These are phyloP conservation scores for Parochlus steinenii DNA, from an alignment of 2,888 invertebrate genomes.

Conservation along the genomic window DNA sequence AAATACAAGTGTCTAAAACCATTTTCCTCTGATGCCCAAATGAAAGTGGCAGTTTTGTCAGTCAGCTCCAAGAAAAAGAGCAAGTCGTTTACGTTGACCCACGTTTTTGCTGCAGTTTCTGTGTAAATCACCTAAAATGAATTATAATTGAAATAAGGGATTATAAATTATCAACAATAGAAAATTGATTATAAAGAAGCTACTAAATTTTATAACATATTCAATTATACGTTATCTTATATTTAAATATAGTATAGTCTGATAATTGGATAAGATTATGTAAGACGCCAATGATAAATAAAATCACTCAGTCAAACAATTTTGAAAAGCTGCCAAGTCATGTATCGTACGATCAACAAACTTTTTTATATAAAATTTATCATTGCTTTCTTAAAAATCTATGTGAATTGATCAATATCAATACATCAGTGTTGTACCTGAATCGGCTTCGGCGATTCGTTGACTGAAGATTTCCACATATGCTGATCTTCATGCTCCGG, in stretches of 20 bases:
- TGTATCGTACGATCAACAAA: too few relatives aligned
- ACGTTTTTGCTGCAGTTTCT: slow-evolving; percentile 49
- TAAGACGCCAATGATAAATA: too few relatives aligned
- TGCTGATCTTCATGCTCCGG: slow-evolving; percentile 27
- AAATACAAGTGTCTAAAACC: slow-evolving; percentile 80
- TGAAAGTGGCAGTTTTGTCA: slow-evolving; percentile 40
- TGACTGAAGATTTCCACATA: slow-evolving; percentile 29
- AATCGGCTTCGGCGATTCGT: slow-evolving; percentile 24
- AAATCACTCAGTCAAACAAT: too few relatives aligned
- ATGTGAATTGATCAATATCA: not conserved
- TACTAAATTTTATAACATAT: too few relatives aligned
- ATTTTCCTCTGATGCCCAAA: slow-evolving; percentile 88
- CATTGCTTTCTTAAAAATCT: too few relatives aligned
- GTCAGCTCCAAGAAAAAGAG: slow-evolving; percentile 54
- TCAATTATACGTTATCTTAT: too few relatives aligned
- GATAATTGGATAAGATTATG: too few relatives aligned
- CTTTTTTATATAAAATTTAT: too few relatives aligned
- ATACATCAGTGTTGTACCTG: slow-evolving; percentile 18
- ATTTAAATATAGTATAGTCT: too few relatives aligned
- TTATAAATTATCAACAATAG: slow-evolving; percentile 10
- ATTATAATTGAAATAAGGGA: slow-evolving; percentile 19
- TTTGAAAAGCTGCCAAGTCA: too few relatives aligned
- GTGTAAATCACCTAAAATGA: slow-evolving; percentile 27
- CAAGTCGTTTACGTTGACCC: slow-evolving; percentile 90
- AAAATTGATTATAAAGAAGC: too few relatives aligned